Conservation (phyloP, 2,113 vertebrate species). For the Mesitornis unicolor region DNA sequence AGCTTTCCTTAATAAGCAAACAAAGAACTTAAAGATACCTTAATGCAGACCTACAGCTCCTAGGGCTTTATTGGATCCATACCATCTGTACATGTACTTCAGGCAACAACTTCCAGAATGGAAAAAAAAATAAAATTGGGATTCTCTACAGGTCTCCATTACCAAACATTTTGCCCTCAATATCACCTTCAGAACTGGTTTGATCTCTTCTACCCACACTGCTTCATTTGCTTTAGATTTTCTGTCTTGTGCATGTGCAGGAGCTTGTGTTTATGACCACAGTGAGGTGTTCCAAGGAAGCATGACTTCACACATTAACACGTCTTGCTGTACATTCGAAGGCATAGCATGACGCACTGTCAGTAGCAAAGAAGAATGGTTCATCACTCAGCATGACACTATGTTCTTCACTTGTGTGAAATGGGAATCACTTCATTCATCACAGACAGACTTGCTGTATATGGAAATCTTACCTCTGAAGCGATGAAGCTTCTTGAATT, state of each 20-base stretch:
- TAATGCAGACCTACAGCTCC: not conserved
- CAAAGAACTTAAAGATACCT: not conserved
- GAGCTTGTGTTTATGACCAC: conserved; percentile 5
- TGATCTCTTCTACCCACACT: not conserved
- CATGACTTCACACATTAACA: conserved; percentile 28
- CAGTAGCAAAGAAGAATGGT: not conserved
- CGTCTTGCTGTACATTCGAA: not conserved
- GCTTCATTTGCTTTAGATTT: not conserved
- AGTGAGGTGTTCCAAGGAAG: conserved; percentile 24
- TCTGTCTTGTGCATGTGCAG: not conserved
- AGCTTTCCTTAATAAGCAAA: not conserved
- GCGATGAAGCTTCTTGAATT: not conserved
- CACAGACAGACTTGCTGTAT: not conserved
- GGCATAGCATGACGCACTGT: not conserved
- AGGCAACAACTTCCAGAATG: not conserved
- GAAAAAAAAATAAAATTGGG: not conserved
- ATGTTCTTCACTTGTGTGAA: not conserved
- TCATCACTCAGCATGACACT: conserved; percentile 16
- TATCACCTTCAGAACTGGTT: not conserved
- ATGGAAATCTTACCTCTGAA: not conserved
- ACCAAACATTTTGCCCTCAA: not conserved
- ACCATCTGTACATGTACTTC: not conserved
- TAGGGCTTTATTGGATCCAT: not conserved
- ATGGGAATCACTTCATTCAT: not conserved
- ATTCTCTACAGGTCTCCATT: not conserved